Evolutionary conservation across 1,140 invertebrate genomes (phyloP).

Genomic region (Penaeus indicus): DNA sequence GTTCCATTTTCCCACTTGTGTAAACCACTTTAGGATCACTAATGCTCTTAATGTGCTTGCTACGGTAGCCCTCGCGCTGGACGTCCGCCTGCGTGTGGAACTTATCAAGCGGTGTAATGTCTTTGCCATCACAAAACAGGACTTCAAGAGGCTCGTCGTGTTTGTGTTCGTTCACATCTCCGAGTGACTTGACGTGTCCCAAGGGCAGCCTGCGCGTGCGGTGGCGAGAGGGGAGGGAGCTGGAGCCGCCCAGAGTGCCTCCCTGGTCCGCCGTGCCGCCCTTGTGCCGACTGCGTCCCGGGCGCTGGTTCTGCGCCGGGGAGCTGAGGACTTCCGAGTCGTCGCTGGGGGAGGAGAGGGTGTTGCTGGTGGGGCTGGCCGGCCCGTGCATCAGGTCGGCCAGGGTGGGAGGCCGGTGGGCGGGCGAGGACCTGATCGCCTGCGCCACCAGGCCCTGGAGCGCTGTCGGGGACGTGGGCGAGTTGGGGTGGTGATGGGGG

Average conservation of each 20-base stretch:
- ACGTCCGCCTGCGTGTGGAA: slow-evolving; percentile 73
- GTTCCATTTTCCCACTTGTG: slow-evolving; percentile 67
- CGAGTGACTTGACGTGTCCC: slow-evolving; percentile 66
- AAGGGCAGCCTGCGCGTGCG: slow-evolving; percentile 59
- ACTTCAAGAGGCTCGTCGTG: slow-evolving; percentile 65
- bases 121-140: slow-evolving; percentile 68
- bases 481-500: slow-evolving; percentile 45
- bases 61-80: slow-evolving; percentile 69
- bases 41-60: slow-evolving; percentile 65
- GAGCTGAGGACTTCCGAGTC: slow-evolving; percentile 66
- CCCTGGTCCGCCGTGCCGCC: slow-evolving; percentile 47
- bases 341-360: slow-evolving; percentile 69
- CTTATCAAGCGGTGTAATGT: slow-evolving; percentile 73
- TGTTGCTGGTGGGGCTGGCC: slow-evolving; percentile 67
- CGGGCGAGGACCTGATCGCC: slow-evolving; percentile 57
- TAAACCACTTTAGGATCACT: slow-evolving; percentile 66
- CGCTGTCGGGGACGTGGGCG: slow-evolving; percentile 68
- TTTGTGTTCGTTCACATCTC: slow-evolving; percentile 64
- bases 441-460: slow-evolving; percentile 60
- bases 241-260: slow-evolving; percentile 60
- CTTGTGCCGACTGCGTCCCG: slow-evolving; percentile 57
- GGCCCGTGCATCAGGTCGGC: slow-evolving; percentile 60
- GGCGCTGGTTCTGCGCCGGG: slow-evolving; percentile 51
- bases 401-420: slow-evolving; percentile 56
- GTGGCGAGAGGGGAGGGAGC: slow-evolving; percentile 64